Percentiles rank a stretch among this genome's conserved stretches.
Conservation (phyloP, 2,797 vertebrate genomes). For the Enteromius unitaeniatus region DNA sequence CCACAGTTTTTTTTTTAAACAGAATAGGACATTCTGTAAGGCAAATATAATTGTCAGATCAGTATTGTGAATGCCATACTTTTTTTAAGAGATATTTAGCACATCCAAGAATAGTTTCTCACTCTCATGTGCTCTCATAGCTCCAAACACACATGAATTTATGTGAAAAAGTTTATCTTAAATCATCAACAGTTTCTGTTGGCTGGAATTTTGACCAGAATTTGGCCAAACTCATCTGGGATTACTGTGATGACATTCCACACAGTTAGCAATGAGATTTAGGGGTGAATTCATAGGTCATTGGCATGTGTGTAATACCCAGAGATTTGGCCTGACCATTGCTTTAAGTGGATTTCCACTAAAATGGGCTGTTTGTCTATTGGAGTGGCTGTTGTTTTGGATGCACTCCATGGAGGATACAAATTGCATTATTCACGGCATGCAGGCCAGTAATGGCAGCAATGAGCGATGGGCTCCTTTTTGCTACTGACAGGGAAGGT, state of each 20-base stretch:
- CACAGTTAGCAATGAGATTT: constrained; percentile 69
- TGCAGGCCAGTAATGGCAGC: constrained; percentile 79
- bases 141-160: not conserved
- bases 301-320: constrained; percentile 72
- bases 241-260: constrained; percentile 65
- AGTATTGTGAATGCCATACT: not conserved
- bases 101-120: not conserved
- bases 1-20: not conserved
- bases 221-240: not conserved
- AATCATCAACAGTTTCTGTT: not conserved
- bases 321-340: constrained; percentile 66
- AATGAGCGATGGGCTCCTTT: constrained; percentile 81
- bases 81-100: too few species aligned
- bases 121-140: not conserved
- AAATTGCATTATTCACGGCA: constrained; percentile 85
- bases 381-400: constrained; percentile 80
- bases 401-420: constrained; percentile 84
- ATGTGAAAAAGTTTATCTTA: not conserved
- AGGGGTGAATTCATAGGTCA: constrained; percentile 70
- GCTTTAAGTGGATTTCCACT: constrained; percentile 78
- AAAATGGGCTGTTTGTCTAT: constrained; percentile 80
- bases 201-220: not conserved
- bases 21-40: not conserved
- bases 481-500: constrained; percentile 81
- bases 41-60: not conserved